These are phyloP conservation scores for Drosophila lini DNA, from an alignment of 1,140 invertebrate species.

Conservation along the genomic window DNA sequence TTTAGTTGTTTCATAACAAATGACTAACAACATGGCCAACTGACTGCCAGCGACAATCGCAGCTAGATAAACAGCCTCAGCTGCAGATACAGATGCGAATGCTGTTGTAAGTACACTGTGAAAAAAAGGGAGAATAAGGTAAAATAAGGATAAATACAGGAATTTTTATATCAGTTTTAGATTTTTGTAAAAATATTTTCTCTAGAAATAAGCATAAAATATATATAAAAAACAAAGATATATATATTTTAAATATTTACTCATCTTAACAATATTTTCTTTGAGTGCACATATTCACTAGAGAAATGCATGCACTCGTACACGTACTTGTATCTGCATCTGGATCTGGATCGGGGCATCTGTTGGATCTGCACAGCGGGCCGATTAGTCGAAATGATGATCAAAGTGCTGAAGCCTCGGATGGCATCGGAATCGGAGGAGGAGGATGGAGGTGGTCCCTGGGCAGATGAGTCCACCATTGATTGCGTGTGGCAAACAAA, in stretches of 20 bases:
- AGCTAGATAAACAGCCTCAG: constrained; percentile 69
- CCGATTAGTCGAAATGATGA: constrained; percentile 78
- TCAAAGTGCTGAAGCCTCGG: constrained; percentile 67
- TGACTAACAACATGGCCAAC: constrained; percentile 77
- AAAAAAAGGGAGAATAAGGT: too few relatives aligned
- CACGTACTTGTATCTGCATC: constrained; percentile 59
- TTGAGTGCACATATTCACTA: constrained; percentile 15
- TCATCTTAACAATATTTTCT: background rate
- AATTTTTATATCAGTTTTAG: background rate
- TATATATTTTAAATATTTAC: background rate
- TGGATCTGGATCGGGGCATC: constrained; percentile 40
- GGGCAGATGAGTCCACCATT: constrained; percentile 30
- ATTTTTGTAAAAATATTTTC: background rate
- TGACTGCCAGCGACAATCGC: constrained; percentile 62
- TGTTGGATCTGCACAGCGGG: constrained; percentile 68
- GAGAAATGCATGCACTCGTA: constrained; percentile 43
- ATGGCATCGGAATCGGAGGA: constrained; percentile 12
- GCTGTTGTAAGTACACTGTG: background rate
- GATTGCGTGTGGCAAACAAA: constrained; percentile 79
- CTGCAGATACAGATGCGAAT: constrained; percentile 35
- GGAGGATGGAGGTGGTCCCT: background rate
- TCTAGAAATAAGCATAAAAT: background rate
- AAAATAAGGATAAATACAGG: background rate
- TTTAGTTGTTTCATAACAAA: constrained; percentile 77
- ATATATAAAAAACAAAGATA: background rate